These are phyloP conservation scores for Darevskia mixta DNA, from an alignment of 2,797 vertebrate genomes.

Conservation along the genomic window DNA sequence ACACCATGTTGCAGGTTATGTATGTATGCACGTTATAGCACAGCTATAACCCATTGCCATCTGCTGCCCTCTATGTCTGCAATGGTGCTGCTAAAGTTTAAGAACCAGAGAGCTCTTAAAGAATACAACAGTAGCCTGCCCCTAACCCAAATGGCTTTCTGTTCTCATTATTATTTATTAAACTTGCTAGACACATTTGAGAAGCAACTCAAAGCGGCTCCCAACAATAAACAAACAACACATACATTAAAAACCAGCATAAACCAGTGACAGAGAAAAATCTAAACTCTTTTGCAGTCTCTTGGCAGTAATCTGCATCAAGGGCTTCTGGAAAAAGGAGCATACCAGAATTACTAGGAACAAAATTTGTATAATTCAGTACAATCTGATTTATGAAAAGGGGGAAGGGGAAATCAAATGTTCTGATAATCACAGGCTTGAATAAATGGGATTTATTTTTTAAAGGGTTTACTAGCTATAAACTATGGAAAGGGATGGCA, in stretches of 20 bases:
- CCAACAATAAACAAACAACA: no score
- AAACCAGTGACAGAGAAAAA: no score
- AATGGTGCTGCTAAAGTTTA: background rate
- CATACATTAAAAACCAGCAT: no score
- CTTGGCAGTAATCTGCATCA: background rate
- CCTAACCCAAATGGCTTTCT: background rate
- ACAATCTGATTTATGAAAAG: background rate
- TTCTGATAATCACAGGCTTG: background rate
- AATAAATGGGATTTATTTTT: background rate
- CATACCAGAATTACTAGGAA: background rate
- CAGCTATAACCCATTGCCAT: background rate
- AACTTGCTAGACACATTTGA: no score
- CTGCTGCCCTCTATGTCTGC: background rate
- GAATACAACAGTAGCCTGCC: background rate
- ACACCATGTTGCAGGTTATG: background rate
- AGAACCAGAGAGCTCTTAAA: background rate
- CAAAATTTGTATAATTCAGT: background rate
- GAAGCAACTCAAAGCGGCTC: no score
- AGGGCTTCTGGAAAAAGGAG: background rate
- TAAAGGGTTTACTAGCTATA: background rate
- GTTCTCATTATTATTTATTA: no score
- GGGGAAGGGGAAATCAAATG: background rate
- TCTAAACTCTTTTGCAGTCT: background rate
- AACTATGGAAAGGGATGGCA: background rate
- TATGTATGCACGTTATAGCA: background rate